Evolutionary conservation across 2,888 invertebrate genomes (phyloP).

Genomic region (Tanypteryx hageni): DNA sequence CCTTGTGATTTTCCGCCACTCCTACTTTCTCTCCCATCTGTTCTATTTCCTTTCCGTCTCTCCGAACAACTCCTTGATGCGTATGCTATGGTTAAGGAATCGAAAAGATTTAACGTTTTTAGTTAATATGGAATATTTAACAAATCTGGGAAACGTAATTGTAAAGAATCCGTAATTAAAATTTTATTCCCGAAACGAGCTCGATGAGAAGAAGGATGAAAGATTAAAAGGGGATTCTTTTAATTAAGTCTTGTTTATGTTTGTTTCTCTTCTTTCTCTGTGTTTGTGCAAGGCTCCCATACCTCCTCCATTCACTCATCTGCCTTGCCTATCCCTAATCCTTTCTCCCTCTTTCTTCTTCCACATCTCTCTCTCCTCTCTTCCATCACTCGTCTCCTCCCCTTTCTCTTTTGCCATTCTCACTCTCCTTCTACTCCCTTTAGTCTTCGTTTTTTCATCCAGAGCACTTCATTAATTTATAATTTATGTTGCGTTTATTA

Average conservation of each 20-base stretch:
- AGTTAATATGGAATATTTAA: neutral
- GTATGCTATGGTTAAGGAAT: neutral
- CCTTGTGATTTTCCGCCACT: neutral
- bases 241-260: neutral
- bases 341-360: neutral
- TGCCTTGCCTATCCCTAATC: neutral
- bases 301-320: neutral
- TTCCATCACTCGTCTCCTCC: neutral
- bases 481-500: too few relatives aligned
- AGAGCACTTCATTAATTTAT: neutral
- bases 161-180: neutral
- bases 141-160: constrained; percentile 14
- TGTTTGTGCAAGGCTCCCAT: neutral
- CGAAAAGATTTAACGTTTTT: neutral
- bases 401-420: too few relatives aligned
- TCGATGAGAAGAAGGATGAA: neutral
- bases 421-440: neutral
- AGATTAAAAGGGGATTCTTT: neutral
- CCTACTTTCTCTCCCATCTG: neutral
- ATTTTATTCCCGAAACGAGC: neutral
- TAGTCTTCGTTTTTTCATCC: neutral
- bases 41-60: neutral
- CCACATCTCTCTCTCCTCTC: neutral
- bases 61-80: neutral
- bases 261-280: neutral